phyloP scores from a whole-genome alignment of 2,888 invertebrate species.

The Amorpha juglandis region DNA sequence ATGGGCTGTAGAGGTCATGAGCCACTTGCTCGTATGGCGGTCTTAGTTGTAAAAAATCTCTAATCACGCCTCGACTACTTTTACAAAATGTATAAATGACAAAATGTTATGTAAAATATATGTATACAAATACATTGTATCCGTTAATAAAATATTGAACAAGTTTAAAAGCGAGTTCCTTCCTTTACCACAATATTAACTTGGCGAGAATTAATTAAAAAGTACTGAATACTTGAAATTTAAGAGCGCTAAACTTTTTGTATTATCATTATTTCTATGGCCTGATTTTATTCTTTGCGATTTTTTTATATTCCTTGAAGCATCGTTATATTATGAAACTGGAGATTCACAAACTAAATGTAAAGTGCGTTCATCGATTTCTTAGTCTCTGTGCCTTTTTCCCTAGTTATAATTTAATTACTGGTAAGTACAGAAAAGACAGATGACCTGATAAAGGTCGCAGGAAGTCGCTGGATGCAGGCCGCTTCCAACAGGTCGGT shows the following conservation, averaged over 20 bases:
- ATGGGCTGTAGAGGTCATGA: too few species aligned
- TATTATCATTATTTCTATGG: neutral
- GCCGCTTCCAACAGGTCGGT: too few species aligned
- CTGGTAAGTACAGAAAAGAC: too few species aligned
- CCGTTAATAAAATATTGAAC: neutral
- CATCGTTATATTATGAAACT: neutral
- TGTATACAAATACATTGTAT: neutral
- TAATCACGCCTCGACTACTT: too few species aligned
- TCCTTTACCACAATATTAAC: slow-evolving; percentile 4
- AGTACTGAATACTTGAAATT: slow-evolving; percentile 18
- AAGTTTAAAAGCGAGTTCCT: neutral
- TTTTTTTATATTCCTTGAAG: neutral
- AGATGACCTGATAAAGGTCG: too few species aligned
- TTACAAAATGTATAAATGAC: neutral
- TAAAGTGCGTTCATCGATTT: neutral
- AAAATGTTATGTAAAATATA: too few species aligned
- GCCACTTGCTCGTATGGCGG: too few species aligned
- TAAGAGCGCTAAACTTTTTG: slow-evolving; percentile 4
- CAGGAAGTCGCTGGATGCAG: too few species aligned
- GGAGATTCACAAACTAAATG: neutral
- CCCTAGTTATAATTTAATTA: neutral
- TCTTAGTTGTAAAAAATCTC: too few species aligned
- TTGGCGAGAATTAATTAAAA: slow-evolving; percentile 11
- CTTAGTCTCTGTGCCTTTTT: too few species aligned
- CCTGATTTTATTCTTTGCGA: neutral